Conservation (phyloP, 2,113 vertebrate species). For the Pao palembangensis region DNA sequence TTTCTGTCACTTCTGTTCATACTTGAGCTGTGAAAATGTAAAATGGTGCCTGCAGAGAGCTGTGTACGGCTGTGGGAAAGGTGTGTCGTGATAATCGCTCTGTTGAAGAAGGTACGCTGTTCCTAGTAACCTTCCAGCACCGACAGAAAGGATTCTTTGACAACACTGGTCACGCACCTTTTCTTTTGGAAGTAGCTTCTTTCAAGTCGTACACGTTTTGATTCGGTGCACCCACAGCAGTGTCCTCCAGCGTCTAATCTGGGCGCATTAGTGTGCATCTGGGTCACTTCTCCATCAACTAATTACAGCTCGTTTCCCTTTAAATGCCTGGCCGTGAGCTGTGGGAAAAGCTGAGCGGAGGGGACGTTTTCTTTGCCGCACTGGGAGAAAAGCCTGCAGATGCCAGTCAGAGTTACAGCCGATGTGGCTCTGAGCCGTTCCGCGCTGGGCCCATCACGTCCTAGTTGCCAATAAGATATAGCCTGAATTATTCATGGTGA, state of each 20-base stretch:
- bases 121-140: no score
- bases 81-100: no score
- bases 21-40: no score
- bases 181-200: background rate
- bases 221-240: background rate
- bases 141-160: background rate
- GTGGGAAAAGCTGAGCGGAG: constrained; percentile 33
- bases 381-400: constrained; percentile 48
- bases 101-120: no score
- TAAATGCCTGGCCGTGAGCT: constrained; percentile 41
- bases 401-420: constrained; percentile 65
- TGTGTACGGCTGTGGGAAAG: no score
- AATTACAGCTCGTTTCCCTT: constrained; percentile 63
- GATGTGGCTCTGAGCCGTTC: constrained; percentile 34
- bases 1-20: background rate
- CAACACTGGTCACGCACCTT: no score
- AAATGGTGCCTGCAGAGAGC: no score
- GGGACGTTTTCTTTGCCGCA: constrained; percentile 38
- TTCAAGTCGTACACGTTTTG: background rate
- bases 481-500: constrained; percentile 47
- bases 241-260: constrained; percentile 26
- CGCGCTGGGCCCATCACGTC: constrained; percentile 37
- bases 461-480: constrained; percentile 34
- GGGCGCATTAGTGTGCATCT: constrained; percentile 23
- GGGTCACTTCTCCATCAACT: constrained; percentile 55